These are phyloP conservation scores for Chorisops tibialis DNA, from an alignment of 2,888 invertebrate species.

Conservation along the genomic window DNA sequence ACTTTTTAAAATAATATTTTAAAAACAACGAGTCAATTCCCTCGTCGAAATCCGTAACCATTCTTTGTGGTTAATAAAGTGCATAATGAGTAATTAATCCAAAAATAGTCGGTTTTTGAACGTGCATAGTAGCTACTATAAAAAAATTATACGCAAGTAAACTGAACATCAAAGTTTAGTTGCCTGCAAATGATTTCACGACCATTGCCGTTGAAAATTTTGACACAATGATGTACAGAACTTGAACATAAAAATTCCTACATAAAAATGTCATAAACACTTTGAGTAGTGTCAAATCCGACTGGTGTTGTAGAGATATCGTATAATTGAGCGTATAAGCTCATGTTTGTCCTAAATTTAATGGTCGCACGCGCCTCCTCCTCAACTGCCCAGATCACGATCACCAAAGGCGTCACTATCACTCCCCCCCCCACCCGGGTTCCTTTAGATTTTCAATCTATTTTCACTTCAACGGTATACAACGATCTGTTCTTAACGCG, in stretches of 20 bases:
- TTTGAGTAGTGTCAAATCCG: slow-evolving; percentile 12
- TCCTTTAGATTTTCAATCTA: not conserved
- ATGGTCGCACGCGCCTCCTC: slow-evolving; percentile 20
- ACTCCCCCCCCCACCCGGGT: not conserved
- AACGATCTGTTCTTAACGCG: slow-evolving; percentile 4
- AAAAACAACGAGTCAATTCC: no score
- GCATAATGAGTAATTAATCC: no score
- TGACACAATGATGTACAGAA: no score
- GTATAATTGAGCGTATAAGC: slow-evolving; percentile 27
- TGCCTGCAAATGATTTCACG: no score
- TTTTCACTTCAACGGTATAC: not conserved
- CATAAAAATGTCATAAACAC: slow-evolving; percentile 29
- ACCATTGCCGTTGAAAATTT: no score
- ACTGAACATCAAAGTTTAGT: no score
- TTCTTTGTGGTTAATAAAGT: no score
- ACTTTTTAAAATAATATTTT: no score
- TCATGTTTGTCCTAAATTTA: slow-evolving; percentile 25
- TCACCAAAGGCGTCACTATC: not conserved
- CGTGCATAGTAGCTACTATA: no score
- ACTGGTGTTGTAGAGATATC: not conserved
- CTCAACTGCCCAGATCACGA: not conserved
- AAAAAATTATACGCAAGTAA: no score
- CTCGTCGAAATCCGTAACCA: no score
- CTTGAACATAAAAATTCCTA: not conserved
- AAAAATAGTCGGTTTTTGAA: no score